Percentiles rank a stretch among this genome's conserved stretches.
Conservation (phyloP, 2,797 vertebrate genomes). For the Rhynchotus rufescens region DNA sequence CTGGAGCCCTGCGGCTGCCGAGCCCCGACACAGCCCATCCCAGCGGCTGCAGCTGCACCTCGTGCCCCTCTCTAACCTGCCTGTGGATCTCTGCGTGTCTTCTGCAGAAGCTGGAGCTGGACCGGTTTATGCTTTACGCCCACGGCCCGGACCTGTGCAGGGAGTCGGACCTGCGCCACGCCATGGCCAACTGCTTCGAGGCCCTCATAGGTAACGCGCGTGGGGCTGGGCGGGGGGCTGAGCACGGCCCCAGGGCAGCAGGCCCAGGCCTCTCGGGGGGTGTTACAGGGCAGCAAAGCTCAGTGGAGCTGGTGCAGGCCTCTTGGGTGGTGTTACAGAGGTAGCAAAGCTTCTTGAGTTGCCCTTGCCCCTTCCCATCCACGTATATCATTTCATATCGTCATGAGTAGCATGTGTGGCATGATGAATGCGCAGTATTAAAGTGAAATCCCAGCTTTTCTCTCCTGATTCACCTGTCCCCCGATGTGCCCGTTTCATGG, state of each 20-base stretch:
- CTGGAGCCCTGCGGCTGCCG: not conserved
- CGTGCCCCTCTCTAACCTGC: not conserved
- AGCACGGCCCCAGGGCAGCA: not conserved
- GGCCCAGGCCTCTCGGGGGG: not conserved
- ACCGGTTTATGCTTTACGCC: slow-evolving; percentile 98
- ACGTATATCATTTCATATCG: accelerated
- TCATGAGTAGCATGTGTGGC: not conserved
- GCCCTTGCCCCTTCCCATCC: not conserved
- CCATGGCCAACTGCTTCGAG: slow-evolving; percentile 99
- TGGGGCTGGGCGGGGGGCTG: not conserved
- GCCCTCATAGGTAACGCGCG: slow-evolving; percentile 91
- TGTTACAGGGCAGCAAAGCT: not conserved
- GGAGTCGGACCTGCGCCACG: slow-evolving; percentile 96
- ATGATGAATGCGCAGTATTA: not conserved
- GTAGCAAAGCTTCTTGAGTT: not conserved
- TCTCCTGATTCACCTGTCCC: not conserved
- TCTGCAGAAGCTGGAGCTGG: slow-evolving; percentile 93
- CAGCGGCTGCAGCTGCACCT: not conserved
- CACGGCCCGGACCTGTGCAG: slow-evolving; percentile 97
- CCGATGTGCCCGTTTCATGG: accelerated
- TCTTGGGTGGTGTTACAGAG: not conserved
- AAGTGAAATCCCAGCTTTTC: not conserved
- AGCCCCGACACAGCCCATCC: not conserved
- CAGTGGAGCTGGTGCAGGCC: not conserved
- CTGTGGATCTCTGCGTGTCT: not conserved